Percentiles rank a stretch among this genome's conserved stretches.
phyloP scores from a whole-genome alignment of 2,888 invertebrate genomes.

The Heliconius ismenius region DNA sequence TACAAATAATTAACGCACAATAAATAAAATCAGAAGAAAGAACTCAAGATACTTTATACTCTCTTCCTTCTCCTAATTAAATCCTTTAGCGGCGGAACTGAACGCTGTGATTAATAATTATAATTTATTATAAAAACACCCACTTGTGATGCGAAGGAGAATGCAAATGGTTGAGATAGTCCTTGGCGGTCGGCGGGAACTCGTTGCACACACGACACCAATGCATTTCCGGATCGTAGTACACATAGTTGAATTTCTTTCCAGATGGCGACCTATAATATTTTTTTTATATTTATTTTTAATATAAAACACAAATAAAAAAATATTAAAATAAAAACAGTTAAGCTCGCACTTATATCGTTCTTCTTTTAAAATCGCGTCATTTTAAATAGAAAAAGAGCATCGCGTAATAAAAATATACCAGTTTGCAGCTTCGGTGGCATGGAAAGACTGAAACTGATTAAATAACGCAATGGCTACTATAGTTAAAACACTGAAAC shows the following conservation, averaged over 20 bases:
- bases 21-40: too few relatives aligned
- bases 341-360: not conserved
- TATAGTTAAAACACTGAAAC: not conserved
- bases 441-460: not conserved
- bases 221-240: constrained; percentile 94
- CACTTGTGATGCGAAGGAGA: constrained; percentile 87
- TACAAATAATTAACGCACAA: too few relatives aligned
- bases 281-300: not conserved
- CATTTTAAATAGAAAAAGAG: not conserved
- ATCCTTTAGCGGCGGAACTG: not conserved
- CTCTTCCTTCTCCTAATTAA: not conserved
- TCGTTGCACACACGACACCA: constrained; percentile 94
- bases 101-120: not conserved
- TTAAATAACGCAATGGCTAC: not conserved
- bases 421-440: not conserved
- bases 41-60: too few relatives aligned
- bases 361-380: not conserved
- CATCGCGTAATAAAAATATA: not conserved
- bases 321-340: not conserved
- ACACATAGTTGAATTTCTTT: constrained; percentile 87
- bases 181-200: constrained; percentile 93
- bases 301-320: not conserved
- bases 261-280: constrained; percentile 62
- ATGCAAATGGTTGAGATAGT: constrained; percentile 92
- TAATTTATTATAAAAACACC: constrained; percentile 46